phyloP scores from a whole-genome alignment of 2,797 vertebrate genomes.

The Rhinichthys osculus region DNA sequence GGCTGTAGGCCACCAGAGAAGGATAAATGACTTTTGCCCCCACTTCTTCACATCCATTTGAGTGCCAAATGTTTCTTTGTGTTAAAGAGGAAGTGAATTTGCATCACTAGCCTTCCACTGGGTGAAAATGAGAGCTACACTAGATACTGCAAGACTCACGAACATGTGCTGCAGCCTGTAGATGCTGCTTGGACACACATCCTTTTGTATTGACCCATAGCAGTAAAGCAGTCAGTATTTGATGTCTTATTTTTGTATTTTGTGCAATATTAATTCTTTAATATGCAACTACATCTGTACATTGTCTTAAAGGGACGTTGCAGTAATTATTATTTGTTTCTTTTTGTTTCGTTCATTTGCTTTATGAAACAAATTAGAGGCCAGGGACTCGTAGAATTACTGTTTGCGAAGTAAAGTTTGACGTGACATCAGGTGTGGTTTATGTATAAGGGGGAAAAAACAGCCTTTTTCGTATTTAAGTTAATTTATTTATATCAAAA shows the following conservation, averaged over 20 bases:
- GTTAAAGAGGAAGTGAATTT: conserved; percentile 58
- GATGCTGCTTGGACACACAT: conserved; percentile 71
- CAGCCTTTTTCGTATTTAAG: conserved; percentile 60
- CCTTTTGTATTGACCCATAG: conserved; percentile 82
- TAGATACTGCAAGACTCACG: conserved; percentile 71
- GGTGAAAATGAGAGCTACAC: conserved; percentile 83
- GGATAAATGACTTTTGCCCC: conserved; percentile 52
- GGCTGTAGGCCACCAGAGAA: conserved; percentile 57
- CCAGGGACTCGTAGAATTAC: conserved; percentile 31
- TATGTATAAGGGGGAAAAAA: conserved; percentile 64
- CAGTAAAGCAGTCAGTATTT: conserved; percentile 87
- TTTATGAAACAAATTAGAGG: conserved; percentile 51
- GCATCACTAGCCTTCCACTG: conserved; percentile 81
- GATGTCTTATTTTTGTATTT: conserved; percentile 87
- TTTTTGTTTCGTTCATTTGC: conserved; percentile 58
- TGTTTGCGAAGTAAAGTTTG: conserved; percentile 26
- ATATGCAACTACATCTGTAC: conserved; percentile 84
- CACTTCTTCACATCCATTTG: conserved; percentile 55
- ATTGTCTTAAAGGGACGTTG: conserved; percentile 72
- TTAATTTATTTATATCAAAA: conserved; percentile 62
- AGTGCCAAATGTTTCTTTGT: conserved; percentile 72
- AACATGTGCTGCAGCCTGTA: conserved; percentile 58
- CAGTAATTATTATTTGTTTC: conserved; percentile 46
- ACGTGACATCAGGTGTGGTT: conserved; percentile 46
- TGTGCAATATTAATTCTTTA: conserved; percentile 91